These are phyloP conservation scores for Metellina segmentata DNA, from an alignment of 2,888 invertebrate genomes.

Conservation along the genomic window DNA sequence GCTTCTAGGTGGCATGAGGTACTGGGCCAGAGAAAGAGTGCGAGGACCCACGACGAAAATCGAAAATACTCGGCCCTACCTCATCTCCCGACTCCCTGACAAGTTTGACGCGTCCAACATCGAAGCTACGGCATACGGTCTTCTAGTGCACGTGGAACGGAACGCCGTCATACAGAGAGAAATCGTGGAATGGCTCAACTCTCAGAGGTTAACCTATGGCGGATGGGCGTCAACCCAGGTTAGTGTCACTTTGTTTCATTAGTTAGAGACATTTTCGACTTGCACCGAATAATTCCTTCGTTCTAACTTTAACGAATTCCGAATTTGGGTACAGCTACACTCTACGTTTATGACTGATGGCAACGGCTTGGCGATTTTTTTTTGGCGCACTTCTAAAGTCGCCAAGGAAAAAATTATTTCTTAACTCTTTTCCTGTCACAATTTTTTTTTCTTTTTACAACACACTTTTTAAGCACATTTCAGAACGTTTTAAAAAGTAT, in stretches of 20 bases:
- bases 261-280: too few relatives aligned
- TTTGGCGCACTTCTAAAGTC: too few relatives aligned
- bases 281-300: too few relatives aligned
- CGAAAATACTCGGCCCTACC: constrained; percentile 95
- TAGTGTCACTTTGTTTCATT: background rate
- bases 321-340: too few relatives aligned
- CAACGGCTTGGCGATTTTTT: too few relatives aligned
- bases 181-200: constrained; percentile 94
- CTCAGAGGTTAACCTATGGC: constrained; percentile 91
- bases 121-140: constrained; percentile 94
- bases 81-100: constrained; percentile 92
- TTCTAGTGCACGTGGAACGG: constrained; percentile 92
- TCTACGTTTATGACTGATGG: too few relatives aligned
- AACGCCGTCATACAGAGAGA: constrained; percentile 91
- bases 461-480: too few relatives aligned
- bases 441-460: too few relatives aligned
- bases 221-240: constrained; percentile 93
- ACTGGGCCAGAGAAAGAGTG: constrained; percentile 91
- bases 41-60: constrained; percentile 83
- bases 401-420: too few relatives aligned
- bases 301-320: too few relatives aligned
- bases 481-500: too few relatives aligned
- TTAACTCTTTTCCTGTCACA: too few relatives aligned
- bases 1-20: constrained; percentile 87
- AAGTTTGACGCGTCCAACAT: constrained; percentile 94